A percentile compares a stretch with the other conserved stretches of the same genome.
Conservation (phyloP, 92 coral and sea anemone species). For the Scolanthus callimorphus region DNA sequence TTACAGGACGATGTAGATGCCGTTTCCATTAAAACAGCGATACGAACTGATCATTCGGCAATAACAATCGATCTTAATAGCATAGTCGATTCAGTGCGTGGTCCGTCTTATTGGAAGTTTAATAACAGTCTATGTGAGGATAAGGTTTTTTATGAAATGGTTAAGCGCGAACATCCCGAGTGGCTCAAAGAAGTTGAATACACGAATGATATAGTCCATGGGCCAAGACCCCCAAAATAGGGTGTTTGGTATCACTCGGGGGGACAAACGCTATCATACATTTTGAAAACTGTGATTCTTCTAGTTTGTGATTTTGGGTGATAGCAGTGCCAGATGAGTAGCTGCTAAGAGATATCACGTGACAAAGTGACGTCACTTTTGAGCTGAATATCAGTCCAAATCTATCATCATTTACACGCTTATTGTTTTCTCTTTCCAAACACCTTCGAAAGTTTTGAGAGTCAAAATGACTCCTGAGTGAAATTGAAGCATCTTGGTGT, state of each 20-base stretch:
- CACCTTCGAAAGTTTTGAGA: slow-evolving; percentile 15
- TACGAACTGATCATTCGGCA: too few relatives aligned
- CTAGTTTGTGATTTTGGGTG: neutral
- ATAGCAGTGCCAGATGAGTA: slow-evolving; percentile 5
- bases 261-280: slow-evolving; percentile 8
- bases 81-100: too few relatives aligned
- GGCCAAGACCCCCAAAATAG: slow-evolving; percentile 15
- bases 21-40: too few relatives aligned
- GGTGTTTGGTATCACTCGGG: neutral
- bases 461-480: slow-evolving; percentile 7
- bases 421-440: slow-evolving; percentile 8
- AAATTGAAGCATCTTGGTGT: too few relatives aligned
- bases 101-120: too few relatives aligned
- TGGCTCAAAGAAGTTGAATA: too few relatives aligned
- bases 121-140: too few relatives aligned
- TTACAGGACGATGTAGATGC: too few relatives aligned
- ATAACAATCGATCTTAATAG: too few relatives aligned
- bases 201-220: slow-evolving; percentile 22
- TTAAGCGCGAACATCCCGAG: too few relatives aligned
- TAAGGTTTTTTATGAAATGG: too few relatives aligned
- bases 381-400: slow-evolving; percentile 5
- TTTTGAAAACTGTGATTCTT: neutral
- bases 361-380: slow-evolving; percentile 13
- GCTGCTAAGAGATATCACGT: slow-evolving; percentile 25
- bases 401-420: slow-evolving; percentile 4